These are phyloP conservation scores for Drosophila ficusphila DNA, from an alignment of 1,140 invertebrate species.

Conservation along the genomic window DNA sequence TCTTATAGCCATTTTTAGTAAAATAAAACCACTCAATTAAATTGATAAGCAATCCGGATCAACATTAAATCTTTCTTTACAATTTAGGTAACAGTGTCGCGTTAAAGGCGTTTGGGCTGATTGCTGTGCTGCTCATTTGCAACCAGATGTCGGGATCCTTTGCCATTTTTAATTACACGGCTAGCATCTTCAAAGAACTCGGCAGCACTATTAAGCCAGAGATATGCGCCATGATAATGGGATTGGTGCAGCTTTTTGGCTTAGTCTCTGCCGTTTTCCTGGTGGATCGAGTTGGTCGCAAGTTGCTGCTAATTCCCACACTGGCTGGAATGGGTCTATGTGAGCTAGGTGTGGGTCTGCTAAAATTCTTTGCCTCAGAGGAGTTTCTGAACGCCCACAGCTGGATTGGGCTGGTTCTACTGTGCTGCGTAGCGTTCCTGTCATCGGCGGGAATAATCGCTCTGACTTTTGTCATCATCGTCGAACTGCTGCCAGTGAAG, in stretches of 20 bases:
- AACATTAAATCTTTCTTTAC: not conserved
- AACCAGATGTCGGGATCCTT: constrained; percentile 84
- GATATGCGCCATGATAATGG: constrained; percentile 90
- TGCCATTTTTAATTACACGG: constrained; percentile 85
- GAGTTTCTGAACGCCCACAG: constrained; percentile 32
- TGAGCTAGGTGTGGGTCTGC: constrained; percentile 35
- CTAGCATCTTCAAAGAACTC: constrained; percentile 87
- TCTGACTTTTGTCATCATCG: constrained; percentile 53
- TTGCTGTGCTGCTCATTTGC: constrained; percentile 35
- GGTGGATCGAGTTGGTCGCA: constrained; percentile 68
- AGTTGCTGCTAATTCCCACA: constrained; percentile 50
- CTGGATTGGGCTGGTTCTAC: constrained; percentile 55
- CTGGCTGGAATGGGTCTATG: constrained; percentile 37
- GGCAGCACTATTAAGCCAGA: constrained; percentile 86
- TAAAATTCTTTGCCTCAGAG: constrained; percentile 14
- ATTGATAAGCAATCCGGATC: too few species aligned
- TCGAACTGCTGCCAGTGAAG: constrained; percentile 62
- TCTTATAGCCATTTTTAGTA: too few species aligned
- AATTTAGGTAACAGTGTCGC: constrained; percentile 40
- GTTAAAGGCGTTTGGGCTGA: constrained; percentile 45
- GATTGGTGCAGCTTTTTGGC: constrained; percentile 74
- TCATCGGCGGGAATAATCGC: constrained; percentile 44
- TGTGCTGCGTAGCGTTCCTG: constrained; percentile 44
- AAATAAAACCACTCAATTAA: too few species aligned
- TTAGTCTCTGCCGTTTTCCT: constrained; percentile 20